Base-by-base conservation (phyloP, 2,797 vertebrate species). In the Poecilia wingei region DNA sequence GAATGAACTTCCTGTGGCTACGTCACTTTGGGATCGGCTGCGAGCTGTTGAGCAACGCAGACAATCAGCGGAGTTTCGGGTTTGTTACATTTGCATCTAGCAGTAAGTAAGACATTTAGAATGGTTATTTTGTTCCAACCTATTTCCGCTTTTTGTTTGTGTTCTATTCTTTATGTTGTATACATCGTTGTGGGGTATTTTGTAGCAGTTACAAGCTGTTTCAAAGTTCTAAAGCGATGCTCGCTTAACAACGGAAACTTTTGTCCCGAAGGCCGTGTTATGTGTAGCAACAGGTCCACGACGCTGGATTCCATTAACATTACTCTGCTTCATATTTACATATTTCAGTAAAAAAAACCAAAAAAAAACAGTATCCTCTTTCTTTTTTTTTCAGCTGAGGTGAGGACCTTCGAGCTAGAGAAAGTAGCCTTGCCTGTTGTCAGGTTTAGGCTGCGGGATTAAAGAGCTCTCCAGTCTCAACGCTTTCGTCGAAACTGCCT, bases 21-120 rank as follows among this genome's bases (percentile, higher is more conserved):
- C 94, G 95, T 95, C 94, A 95, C 86, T 92, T 84, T 77, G 93
- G 94, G 93, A 93, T 90, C 80, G 93, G 93, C 91, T 85, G 88
- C 39, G 72, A 82, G 79, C 81, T 43, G 3, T 3, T 0, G 81
- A 92, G 77, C 86, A 85, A 77, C 86, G 9, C 84, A 79, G 90
- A 88, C 89, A 85, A 79, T 87, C 88, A 84, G 66, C 89, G 31
- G 86, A 79, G 82, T 83, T 88, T 90, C 82, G 71, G 77, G 77
- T 43, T 85, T 76, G 68, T 77, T 83, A 85, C 53, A 79, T 77
- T 55, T 80, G 64, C 80, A 57, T 82, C 31, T 74, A 55, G 36
- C 28, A 85, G 90, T 92, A 82, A 91, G 92, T 78, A 75, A 80
- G 88, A 36, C 9, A 5, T 3, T 43, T 5, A 1, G 8, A n/a